Evolutionary conservation across 2,113 vertebrate species (phyloP).

Genomic region (Chaenogobius annularis): DNA sequence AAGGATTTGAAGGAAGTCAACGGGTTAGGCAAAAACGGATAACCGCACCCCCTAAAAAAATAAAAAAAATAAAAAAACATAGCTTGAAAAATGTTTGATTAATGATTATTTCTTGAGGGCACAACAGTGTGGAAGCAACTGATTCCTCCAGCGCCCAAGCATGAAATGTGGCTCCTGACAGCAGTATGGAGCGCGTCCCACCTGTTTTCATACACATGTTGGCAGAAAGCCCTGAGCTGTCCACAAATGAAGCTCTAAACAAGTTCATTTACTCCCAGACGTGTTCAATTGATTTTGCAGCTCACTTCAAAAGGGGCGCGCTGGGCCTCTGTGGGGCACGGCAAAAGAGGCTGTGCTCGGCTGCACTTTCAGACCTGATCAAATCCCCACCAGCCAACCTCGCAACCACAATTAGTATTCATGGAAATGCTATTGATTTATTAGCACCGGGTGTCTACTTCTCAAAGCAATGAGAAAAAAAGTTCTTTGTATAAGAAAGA

Average conservation of each 20-base stretch:
- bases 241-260: constrained; percentile 71
- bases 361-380: constrained; percentile 57
- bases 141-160: constrained; percentile 20
- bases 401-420: constrained; percentile 71
- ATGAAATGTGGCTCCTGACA: constrained; percentile 21
- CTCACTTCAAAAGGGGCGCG: constrained; percentile 68
- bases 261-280: constrained; percentile 72
- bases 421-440: constrained; percentile 66
- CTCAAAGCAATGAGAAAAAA: constrained; percentile 41
- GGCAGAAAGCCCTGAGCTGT: constrained; percentile 50
- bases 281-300: constrained; percentile 75
- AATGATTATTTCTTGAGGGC: constrained; percentile 9
- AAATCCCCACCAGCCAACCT: constrained; percentile 53
- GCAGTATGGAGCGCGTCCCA: constrained; percentile 18
- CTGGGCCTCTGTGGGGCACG: constrained; percentile 42
- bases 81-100: not conserved
- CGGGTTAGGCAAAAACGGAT: not conserved
- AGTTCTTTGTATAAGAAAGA: constrained; percentile 4
- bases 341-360: constrained; percentile 39
- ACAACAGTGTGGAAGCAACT: not conserved
- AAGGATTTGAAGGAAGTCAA: not conserved
- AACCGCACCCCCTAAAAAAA: no score
- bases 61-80: not conserved
- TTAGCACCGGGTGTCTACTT: constrained; percentile 45
- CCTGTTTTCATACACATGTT: constrained; percentile 61